A percentile compares a stretch with the other conserved stretches of the same genome.
These are phyloP conservation scores for Lampris megalopsis DNA, from an alignment of 2,113 vertebrate species.

Conservation along the genomic window DNA sequence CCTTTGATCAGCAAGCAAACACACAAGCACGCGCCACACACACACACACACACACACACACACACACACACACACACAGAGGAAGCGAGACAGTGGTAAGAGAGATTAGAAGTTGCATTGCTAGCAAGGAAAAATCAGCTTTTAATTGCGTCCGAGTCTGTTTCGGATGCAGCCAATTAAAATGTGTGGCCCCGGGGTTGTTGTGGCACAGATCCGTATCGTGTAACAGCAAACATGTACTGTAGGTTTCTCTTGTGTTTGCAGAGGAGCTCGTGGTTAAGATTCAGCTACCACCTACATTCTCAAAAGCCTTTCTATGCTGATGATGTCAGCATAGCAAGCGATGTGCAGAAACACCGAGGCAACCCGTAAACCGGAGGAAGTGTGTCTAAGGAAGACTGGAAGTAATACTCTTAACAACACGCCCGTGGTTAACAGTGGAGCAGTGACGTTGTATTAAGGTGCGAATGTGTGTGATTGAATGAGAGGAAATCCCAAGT, in stretches of 20 bases:
- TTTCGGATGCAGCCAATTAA: slow-evolving; percentile 14
- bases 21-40: slow-evolving; percentile 19
- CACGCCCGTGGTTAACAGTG: too few species aligned
- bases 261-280: not conserved
- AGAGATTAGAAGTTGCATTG: slow-evolving; percentile 30
- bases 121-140: slow-evolving; percentile 26
- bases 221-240: not conserved
- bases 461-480: too few species aligned
- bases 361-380: too few species aligned
- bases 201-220: slow-evolving; percentile 23
- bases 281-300: slow-evolving; percentile 11
- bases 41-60: slow-evolving; percentile 24
- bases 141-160: slow-evolving; percentile 15
- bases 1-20: slow-evolving; percentile 76
- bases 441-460: too few species aligned
- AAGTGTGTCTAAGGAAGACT: too few species aligned
- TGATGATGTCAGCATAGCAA: too few species aligned
- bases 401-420: too few species aligned
- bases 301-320: slow-evolving; percentile 5
- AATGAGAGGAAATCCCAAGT: too few species aligned
- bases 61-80: slow-evolving; percentile 23
- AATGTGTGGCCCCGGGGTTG: not conserved
- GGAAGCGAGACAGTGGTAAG: not conserved
- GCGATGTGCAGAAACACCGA: too few species aligned
- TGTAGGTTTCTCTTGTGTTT: not conserved